Base-by-base conservation (phyloP, 2,113 vertebrate genomes). In the Chitala chitala region DNA sequence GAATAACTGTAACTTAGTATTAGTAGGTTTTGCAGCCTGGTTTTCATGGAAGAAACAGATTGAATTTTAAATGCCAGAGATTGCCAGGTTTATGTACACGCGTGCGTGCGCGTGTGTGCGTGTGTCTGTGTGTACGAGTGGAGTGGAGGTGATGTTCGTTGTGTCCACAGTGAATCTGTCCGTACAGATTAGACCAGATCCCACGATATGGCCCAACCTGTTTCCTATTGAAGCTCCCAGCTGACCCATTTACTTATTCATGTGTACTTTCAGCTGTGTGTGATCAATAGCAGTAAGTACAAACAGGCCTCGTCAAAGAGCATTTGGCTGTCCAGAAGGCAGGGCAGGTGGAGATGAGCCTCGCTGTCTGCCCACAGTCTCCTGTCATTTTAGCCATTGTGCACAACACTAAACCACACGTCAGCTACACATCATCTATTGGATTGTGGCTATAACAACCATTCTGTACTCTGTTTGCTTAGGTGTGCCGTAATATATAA, bases 201-300 rank as follows among this genome's bases (percentile, higher is more conserved):
- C n/a, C 26, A n/a, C 69, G 73, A 56, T 40, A 69, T 40, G 13
- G 22, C 22, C 12, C 64, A 69, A 75, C 64, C 73, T 56, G 63
- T 20, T 44, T 68, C 42, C 26, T 31, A 4, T 48, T 72, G 71
- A 72, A 72, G 71, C 15, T 55, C 64, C 26, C 38, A 75, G 63
- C 50, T 42, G 51, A 75, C 58, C 73, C 38, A 75, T 75, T 69
- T 54, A 69, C 53, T 58, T 68, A 69, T 75, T 69, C 64, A 75
- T 75, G 73, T 17, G 42, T 42, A 64, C 64, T 55, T 55, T 69
- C 38, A 50, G 53, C 63, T 53, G 64, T 66, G n/a, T 17, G 55
- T 29, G 73, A 69, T 69, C 64, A 42, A 75, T 69, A 42, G 26
- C 46, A 69, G 53, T 7, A 15, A 68, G 64, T 58, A 20, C 64